phyloP scores from a whole-genome alignment of 2,113 vertebrate genomes.

The Phrynosoma blainvillii region DNA sequence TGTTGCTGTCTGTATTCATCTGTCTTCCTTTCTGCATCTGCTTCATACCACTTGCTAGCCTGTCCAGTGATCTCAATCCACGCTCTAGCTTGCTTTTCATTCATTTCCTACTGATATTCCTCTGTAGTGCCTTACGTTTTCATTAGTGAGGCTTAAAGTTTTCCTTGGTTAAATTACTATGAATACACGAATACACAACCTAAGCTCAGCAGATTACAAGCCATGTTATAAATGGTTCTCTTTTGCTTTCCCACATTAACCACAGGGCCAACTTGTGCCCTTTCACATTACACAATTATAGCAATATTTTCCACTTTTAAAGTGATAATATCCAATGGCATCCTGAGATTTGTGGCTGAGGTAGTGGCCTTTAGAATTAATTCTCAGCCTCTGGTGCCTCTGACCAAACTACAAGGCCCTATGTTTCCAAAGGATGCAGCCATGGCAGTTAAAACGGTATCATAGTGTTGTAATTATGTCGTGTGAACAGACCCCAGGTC shows the following conservation, averaged over 20 bases:
- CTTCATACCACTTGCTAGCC: not conserved
- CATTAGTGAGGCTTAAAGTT: not conserved
- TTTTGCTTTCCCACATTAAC: slow-evolving; percentile 9
- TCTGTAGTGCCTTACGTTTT: not conserved
- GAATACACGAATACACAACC: not conserved
- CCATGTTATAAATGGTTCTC: not conserved
- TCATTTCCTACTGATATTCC: not conserved
- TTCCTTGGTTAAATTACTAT: not conserved
- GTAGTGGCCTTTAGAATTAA: too few relatives aligned
- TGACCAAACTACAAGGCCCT: too few relatives aligned
- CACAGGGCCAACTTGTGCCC: not conserved
- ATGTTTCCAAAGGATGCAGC: too few relatives aligned
- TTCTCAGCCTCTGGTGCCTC: too few relatives aligned
- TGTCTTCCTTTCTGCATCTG: not conserved
- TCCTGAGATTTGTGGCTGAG: too few relatives aligned
- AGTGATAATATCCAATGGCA: too few relatives aligned
- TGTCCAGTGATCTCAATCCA: not conserved
- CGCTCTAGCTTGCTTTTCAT: not conserved
- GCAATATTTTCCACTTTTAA: too few relatives aligned
- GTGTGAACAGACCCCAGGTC: too few relatives aligned
- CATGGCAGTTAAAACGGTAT: too few relatives aligned
- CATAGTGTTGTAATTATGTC: too few relatives aligned
- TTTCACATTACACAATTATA: too few relatives aligned
- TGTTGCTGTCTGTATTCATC: not conserved
- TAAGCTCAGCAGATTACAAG: not conserved